Evolutionary conservation across 1,140 invertebrate genomes (phyloP), one percentile per base, ranked within the genome.

Genomic region (Oscheius sp.): DNA sequence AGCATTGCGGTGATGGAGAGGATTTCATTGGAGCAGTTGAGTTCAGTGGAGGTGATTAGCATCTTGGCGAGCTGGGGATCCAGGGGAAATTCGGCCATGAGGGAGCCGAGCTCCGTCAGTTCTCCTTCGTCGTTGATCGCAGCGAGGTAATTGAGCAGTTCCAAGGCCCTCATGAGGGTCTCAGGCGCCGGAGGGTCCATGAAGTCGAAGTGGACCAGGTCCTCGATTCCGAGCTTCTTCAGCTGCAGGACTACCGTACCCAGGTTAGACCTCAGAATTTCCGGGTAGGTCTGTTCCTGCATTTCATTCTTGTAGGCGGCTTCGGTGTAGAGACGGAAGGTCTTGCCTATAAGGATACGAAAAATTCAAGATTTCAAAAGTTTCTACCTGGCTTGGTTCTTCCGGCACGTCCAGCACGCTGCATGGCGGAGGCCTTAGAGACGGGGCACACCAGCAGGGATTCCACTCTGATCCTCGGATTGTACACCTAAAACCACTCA

Each of bases 151-250:
- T 99, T 99, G 10, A 99, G 87, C 63, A 99, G 87, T 87, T 99
- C 97, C 65, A 99, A 85, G 1, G 97, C 96, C 85, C 96, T 87
- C 96, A 99, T 99, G n/a, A 99, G 87, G 0, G 97, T 99, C 89
- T 99, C 96, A 0, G 97, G 97, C n/a, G 97, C 97, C 28, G 96
- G 96, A 20, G 96, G 96, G 88, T 99, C 96, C 96, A 99, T 99
- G 86, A 99, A 99, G 87, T 99, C 96, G 87, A 99, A 99, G 86
- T 99, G 96, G 36, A 99, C 96, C 79, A 99, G 87, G 88, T 99
- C 97, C 85, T 99, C 95, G 79, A 99, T 99, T 76, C 97, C 97
- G 38, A 99, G 88, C 87, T 99, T 99, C 85, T 99, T 99, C 78
- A 99, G 87, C 87, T 99, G 96, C 67, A 99, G 86, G 52, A 99